Percentiles rank a stretch among this genome's conserved stretches.
Conservation (phyloP, 2,888 invertebrate genomes). For the Clanis bilineata region DNA sequence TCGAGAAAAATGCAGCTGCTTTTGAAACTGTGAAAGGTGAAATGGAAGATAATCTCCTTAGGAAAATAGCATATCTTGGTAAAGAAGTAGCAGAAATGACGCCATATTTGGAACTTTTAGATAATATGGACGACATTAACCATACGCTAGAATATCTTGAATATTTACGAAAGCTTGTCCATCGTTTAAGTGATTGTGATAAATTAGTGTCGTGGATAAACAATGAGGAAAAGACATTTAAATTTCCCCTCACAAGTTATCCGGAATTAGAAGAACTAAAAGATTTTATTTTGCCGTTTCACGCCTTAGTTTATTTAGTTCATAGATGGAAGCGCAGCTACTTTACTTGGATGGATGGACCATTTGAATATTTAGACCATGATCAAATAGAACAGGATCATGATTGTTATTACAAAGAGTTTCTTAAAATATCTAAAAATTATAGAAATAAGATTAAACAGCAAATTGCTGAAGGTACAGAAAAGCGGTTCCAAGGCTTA, state of each 20-base stretch:
- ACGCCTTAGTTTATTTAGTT: conserved; percentile 85
- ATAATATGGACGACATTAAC: conserved; percentile 91
- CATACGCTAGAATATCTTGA: conserved; percentile 90
- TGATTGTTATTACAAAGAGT: conserved; percentile 90
- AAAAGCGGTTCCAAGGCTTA: conserved; percentile 83
- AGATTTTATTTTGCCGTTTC: conserved; percentile 86
- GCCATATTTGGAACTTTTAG: conserved; percentile 88
- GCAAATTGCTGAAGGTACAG: conserved; percentile 85
- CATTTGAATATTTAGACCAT: conserved; percentile 92
- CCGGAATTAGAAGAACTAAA: conserved; percentile 91
- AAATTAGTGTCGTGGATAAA: conserved; percentile 93
- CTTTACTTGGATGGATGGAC: conserved; percentile 95
- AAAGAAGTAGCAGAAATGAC: conserved; percentile 87
- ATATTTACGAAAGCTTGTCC: conserved; percentile 88
- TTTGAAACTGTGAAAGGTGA: conserved; percentile 92
- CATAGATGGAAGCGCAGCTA: conserved; percentile 89
- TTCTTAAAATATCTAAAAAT: conserved; percentile 89
- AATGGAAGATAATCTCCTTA: conserved; percentile 90
- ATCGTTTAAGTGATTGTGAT: conserved; percentile 88
- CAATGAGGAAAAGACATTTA: conserved; percentile 92
- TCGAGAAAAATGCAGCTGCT: conserved; percentile 89
- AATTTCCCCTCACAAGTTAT: conserved; percentile 89
- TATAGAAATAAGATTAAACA: conserved; percentile 90
- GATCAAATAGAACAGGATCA: conserved; percentile 89
- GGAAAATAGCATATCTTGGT: conserved; percentile 86